A percentile compares a stretch with the other conserved stretches of the same genome.
Evolutionary conservation across 2,888 invertebrate species (phyloP).

Genomic region (Paralinhomoeus sp.): DNA sequence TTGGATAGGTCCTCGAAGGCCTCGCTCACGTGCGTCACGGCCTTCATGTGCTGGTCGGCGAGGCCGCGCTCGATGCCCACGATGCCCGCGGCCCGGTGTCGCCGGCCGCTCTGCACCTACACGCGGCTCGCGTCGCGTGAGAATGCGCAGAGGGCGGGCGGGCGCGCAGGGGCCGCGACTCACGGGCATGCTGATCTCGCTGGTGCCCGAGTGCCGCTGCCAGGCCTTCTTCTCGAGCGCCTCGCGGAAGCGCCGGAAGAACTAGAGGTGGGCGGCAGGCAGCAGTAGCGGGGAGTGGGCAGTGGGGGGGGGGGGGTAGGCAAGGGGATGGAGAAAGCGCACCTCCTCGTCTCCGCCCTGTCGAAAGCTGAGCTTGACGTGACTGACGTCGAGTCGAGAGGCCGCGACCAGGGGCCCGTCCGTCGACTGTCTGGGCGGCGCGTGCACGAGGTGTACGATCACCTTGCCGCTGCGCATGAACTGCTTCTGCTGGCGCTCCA

Average conservation of each 20-base stretch:
- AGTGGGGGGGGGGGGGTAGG: not conserved
- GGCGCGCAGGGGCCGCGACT: not conserved
- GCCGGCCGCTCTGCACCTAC: no score
- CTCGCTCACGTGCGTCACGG: slow-evolving; percentile 65
- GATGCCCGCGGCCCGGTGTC: slow-evolving; percentile 34
- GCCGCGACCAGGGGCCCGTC: slow-evolving; percentile 16
- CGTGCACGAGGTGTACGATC: slow-evolving; percentile 10
- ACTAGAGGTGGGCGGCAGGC: slow-evolving; percentile 9
- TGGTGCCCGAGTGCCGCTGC: slow-evolving; percentile 13
- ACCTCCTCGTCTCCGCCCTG: slow-evolving; percentile 23
- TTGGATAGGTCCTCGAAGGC: slow-evolving; percentile 87
- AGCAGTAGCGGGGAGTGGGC: not conserved
- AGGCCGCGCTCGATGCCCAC: slow-evolving; percentile 87
- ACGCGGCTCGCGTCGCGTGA: no score
- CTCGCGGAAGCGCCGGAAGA: slow-evolving; percentile 19
- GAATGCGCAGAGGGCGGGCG: not conserved
- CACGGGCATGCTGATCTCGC: not conserved
- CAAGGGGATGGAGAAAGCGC: not conserved
- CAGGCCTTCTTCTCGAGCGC: slow-evolving; percentile 18
- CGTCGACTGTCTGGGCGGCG: not conserved
- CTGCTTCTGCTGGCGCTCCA: slow-evolving; percentile 19
- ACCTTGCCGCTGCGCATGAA: slow-evolving; percentile 20
- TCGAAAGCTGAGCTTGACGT: slow-evolving; percentile 8
- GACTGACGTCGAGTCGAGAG: slow-evolving; percentile 11
- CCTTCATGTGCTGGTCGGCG: slow-evolving; percentile 65